A percentile compares a stretch with the other conserved stretches of the same genome.
Conservation (phyloP, 2,797 vertebrate genomes). For the Chromobotia macracanthus region DNA sequence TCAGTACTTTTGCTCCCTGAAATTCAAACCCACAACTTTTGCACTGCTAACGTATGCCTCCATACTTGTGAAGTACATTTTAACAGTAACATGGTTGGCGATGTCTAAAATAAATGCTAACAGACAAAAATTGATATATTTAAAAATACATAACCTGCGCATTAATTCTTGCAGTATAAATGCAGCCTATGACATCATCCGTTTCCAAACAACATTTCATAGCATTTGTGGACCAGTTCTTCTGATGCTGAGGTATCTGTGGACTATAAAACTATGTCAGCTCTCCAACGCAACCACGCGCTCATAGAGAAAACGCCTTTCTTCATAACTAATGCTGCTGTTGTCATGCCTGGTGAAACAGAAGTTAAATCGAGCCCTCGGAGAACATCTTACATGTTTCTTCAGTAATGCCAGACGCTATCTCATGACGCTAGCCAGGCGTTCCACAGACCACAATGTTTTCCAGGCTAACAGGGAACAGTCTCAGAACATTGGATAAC, state of each 20-base stretch:
- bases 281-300: not conserved
- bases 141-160: no score
- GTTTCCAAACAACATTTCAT: not conserved
- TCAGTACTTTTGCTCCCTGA: no score
- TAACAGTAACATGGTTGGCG: no score
- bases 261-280: conserved; percentile 21
- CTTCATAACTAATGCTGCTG: not conserved
- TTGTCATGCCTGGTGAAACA: conserved; percentile 28
- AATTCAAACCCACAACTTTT: no score
- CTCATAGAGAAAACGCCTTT: conserved; percentile 19
- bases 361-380: conserved; percentile 28
- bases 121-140: not conserved
- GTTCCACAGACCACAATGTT: conserved; percentile 33
- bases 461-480: not conserved
- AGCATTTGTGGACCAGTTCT: not conserved
- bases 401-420: not conserved
- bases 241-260: not conserved
- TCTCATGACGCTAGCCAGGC: conserved; percentile 10
- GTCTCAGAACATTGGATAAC: no score
- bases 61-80: no score
- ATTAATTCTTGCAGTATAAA: not conserved
- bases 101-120: no score
- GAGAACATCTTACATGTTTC: conserved; percentile 41
- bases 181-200: not conserved
- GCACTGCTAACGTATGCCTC: no score